These are phyloP conservation scores for Ylistrum balloti DNA, from an alignment of 1,140 invertebrate species.

Conservation along the genomic window DNA sequence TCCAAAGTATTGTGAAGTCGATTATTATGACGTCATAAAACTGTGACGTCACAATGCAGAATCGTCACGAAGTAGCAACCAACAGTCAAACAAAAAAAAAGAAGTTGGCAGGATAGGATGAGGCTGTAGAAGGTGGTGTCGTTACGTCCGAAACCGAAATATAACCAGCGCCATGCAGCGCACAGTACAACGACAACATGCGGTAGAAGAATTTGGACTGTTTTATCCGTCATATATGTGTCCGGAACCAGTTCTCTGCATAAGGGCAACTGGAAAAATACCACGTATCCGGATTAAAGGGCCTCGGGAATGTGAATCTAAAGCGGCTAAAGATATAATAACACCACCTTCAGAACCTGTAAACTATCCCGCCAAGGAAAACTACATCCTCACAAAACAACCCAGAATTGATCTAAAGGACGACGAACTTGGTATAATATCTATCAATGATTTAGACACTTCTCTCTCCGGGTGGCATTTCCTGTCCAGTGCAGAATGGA, in stretches of 20 bases:
- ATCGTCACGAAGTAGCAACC: background rate
- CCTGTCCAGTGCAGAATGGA: background rate
- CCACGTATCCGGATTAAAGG: slow-evolving; percentile 8
- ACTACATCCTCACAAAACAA: background rate
- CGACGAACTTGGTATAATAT: background rate
- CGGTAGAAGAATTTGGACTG: background rate
- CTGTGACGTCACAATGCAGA: background rate
- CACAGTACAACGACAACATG: background rate
- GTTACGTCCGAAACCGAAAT: slow-evolving; percentile 25
- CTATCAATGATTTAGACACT: background rate
- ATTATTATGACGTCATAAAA: background rate
- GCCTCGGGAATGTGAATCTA: background rate
- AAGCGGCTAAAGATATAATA: slow-evolving; percentile 39
- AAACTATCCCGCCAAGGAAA: slow-evolving; percentile 42
- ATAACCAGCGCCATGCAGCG: slow-evolving; percentile 17
- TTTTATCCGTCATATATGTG: slow-evolving; percentile 22
- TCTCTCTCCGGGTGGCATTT: background rate
- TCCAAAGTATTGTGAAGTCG: background rate
- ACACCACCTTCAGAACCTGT: slow-evolving; percentile 36
- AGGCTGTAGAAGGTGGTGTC: slow-evolving; percentile 24
- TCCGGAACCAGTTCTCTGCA: slow-evolving; percentile 1
- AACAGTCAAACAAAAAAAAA: background rate
- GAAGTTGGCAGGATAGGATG: background rate
- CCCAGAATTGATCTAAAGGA: slow-evolving; percentile 6
- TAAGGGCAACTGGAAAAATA: background rate